Evolutionary conservation across 2,888 invertebrate genomes (phyloP).

Genomic region (Metalampra italica): DNA sequence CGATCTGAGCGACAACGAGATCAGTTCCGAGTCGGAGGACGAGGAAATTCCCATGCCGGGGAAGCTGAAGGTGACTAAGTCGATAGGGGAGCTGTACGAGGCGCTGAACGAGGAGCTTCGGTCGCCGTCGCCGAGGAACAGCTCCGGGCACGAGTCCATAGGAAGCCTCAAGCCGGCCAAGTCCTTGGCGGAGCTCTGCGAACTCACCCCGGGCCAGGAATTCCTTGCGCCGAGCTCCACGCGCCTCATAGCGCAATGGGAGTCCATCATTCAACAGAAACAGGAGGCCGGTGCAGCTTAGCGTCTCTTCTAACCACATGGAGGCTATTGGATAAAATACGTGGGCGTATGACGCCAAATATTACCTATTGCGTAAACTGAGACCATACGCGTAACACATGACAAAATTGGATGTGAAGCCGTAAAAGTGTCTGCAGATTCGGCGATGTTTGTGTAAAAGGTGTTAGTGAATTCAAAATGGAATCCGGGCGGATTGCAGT

Average conservation of each 20-base stretch:
- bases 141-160: conserved; percentile 64
- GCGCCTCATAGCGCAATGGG: conserved; percentile 88
- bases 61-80: conserved; percentile 81
- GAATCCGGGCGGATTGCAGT: background rate
- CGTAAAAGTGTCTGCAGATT: conserved; percentile 20
- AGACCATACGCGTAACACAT: conserved; percentile 7
- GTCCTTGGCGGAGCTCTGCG: conserved; percentile 83
- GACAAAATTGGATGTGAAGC: conserved; percentile 16
- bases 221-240: conserved; percentile 83
- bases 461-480: conserved; percentile 14
- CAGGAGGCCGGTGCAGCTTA: conserved; percentile 76
- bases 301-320: conserved; percentile 17
- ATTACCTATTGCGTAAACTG: conserved; percentile 11
- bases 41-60: conserved; percentile 80
- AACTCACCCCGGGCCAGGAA: conserved; percentile 81
- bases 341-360: conserved; percentile 32
- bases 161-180: conserved; percentile 81
- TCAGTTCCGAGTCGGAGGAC: conserved; percentile 76
- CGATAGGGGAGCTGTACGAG: conserved; percentile 83
- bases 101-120: conserved; percentile 69
- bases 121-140: conserved; percentile 67
- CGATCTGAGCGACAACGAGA: conserved; percentile 80
- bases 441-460: conserved; percentile 22
- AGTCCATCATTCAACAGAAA: conserved; percentile 85
- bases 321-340: conserved; percentile 29